Conservation (phyloP, 1,140 invertebrate genomes). For the Bombus ignitus region DNA sequence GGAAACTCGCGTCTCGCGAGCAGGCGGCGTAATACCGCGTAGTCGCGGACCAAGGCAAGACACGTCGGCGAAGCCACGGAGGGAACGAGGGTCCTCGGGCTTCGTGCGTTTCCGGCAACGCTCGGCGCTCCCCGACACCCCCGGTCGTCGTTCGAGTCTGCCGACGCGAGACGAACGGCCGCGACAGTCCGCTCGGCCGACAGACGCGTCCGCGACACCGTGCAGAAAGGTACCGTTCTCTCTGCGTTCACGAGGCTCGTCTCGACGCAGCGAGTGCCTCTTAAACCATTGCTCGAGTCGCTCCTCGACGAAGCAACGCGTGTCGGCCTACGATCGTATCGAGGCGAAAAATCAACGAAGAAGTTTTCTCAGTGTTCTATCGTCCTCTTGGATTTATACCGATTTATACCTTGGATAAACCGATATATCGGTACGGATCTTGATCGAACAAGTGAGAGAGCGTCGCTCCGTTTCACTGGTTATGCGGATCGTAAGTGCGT, state of each 20-base stretch:
- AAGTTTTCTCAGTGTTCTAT: neutral
- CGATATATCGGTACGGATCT: neutral
- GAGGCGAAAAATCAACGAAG: neutral
- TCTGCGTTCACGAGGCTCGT: conserved; percentile 32
- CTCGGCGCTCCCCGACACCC: conserved; percentile 67
- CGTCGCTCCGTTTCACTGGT: conserved; percentile 15
- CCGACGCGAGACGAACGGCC: conserved; percentile 74
- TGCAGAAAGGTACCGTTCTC: conserved; percentile 62
- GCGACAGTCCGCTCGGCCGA: conserved; percentile 73
- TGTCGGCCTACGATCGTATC: neutral
- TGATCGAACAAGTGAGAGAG: conserved; percentile 3
- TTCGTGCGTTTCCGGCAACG: conserved; percentile 65
- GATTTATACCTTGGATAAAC: no score
- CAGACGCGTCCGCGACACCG: conserved; percentile 81
- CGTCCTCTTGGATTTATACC: neutral
- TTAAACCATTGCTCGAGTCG: neutral
- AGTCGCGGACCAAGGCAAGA: conserved; percentile 33
- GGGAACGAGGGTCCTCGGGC: conserved; percentile 34
- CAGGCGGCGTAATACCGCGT: conserved; percentile 62
- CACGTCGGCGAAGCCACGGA: conserved; percentile 37
- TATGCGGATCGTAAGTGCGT: conserved; percentile 34
- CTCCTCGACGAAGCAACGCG: neutral
- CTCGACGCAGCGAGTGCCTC: conserved; percentile 32
- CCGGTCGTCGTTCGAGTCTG: conserved; percentile 63
- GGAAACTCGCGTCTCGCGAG: conserved; percentile 59